A percentile compares a stretch with the other conserved stretches of the same genome.
phyloP scores from a whole-genome alignment of 2,113 vertebrate species.

The Cryptomyrus ogoouensis region DNA sequence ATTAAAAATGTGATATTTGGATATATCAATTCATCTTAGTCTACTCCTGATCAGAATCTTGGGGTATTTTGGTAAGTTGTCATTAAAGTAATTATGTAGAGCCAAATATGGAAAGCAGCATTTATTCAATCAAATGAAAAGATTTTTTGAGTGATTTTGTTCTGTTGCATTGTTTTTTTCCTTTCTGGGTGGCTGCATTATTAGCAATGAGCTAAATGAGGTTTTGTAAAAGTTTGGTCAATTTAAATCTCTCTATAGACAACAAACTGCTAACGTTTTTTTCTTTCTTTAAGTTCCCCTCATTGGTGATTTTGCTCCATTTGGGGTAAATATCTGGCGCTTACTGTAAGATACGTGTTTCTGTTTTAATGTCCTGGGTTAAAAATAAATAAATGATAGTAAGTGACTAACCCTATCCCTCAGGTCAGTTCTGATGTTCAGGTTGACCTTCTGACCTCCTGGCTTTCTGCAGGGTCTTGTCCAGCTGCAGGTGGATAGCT shows the following conservation, averaged over 20 bases:
- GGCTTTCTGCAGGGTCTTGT: slow-evolving; percentile 36
- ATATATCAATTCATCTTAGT: not conserved
- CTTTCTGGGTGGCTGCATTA: not conserved
- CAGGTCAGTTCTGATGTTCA: slow-evolving; percentile 43
- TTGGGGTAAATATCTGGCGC: not conserved
- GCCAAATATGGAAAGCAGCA: not conserved
- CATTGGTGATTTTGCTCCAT: not conserved
- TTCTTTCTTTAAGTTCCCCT: not conserved
- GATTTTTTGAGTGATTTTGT: not conserved
- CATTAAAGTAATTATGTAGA: not conserved
- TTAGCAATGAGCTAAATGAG: not conserved
- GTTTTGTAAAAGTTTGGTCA: not conserved
- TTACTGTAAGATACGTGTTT: slow-evolving; percentile 42
- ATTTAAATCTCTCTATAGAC: not conserved
- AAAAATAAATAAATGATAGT: slow-evolving; percentile 26
- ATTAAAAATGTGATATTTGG: not conserved
- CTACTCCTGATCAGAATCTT: not conserved
- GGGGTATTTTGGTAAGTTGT: not conserved
- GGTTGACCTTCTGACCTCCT: slow-evolving; percentile 49
- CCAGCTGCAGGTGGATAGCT: slow-evolving; percentile 33
- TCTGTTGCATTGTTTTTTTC: not conserved
- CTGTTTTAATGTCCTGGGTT: slow-evolving; percentile 32
- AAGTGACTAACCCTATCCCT: slow-evolving; percentile 35
- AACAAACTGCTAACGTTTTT: not conserved
- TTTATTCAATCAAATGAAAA: not conserved